phyloP scores from a whole-genome alignment of 2,797 vertebrate genomes.

The Liasis olivaceus region DNA sequence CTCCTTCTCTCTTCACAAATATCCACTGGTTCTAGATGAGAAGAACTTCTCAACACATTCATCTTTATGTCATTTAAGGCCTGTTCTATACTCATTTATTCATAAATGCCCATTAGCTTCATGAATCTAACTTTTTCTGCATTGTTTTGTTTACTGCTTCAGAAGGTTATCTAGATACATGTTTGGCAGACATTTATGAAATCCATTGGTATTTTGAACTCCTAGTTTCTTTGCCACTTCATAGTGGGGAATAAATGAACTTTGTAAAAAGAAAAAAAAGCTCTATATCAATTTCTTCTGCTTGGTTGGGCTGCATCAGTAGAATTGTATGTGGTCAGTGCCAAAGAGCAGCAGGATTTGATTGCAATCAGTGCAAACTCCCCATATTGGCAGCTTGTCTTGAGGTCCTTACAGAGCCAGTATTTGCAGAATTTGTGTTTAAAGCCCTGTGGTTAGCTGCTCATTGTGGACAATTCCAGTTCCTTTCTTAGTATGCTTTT shows the following conservation, averaged over 20 bases:
- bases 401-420: too few relatives aligned
- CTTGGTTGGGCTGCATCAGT: background rate
- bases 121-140: background rate
- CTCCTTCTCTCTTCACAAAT: background rate
- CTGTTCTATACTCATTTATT: background rate
- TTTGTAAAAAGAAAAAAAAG: background rate
- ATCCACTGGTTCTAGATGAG: background rate
- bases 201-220: background rate
- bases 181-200: background rate
- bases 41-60: background rate
- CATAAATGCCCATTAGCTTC: background rate
- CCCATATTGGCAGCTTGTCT: too few relatives aligned
- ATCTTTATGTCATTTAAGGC: background rate
- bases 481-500: too few relatives aligned
- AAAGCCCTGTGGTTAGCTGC: too few relatives aligned
- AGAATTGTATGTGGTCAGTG: background rate
- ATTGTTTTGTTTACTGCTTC: background rate
- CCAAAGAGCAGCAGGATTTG: too few relatives aligned
- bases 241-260: slow-evolving; percentile 41
- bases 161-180: background rate
- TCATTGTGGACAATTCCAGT: too few relatives aligned
- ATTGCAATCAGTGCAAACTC: too few relatives aligned
- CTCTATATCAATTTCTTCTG: background rate
- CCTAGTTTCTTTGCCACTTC: slow-evolving; percentile 50
- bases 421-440: too few relatives aligned